Percentiles rank a stretch among this genome's conserved stretches.
These are phyloP conservation scores for Zeuzera pyrina DNA, from an alignment of 2,888 invertebrate species.

Conservation along the genomic window DNA sequence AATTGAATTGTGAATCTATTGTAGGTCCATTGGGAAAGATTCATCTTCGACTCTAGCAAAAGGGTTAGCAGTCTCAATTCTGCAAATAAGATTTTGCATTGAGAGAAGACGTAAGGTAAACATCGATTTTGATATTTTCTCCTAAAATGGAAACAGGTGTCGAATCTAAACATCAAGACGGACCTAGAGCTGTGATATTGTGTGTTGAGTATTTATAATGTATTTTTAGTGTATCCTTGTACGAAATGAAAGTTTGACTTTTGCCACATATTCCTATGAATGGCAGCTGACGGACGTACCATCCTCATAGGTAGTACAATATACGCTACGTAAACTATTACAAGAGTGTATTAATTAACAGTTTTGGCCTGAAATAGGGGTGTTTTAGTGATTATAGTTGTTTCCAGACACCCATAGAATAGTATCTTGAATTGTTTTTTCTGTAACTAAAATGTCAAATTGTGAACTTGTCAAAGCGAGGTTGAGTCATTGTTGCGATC, in stretches of 20 bases:
- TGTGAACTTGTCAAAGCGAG: slow-evolving; percentile 67
- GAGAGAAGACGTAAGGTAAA: slow-evolving; percentile 72
- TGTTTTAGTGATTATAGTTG: slow-evolving; percentile 22
- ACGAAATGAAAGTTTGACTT: slow-evolving; percentile 73
- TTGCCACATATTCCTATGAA: slow-evolving; percentile 74
- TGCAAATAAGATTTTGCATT: slow-evolving; percentile 71
- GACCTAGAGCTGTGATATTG: slow-evolving; percentile 29
- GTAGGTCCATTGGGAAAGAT: slow-evolving; percentile 62
- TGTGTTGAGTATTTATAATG: slow-evolving; percentile 55
- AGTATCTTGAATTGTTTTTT: slow-evolving; percentile 55
- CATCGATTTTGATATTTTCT: slow-evolving; percentile 71
- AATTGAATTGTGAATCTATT: slow-evolving; percentile 68
- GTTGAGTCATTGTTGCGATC: slow-evolving; percentile 68
- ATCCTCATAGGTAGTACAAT: slow-evolving; percentile 56
- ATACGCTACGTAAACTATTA: slow-evolving; percentile 50
- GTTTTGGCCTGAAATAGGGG: slow-evolving; percentile 22
- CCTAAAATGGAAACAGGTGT: slow-evolving; percentile 47
- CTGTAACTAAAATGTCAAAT: slow-evolving; percentile 62
- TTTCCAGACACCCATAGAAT: slow-evolving; percentile 37
- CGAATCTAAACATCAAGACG: slow-evolving; percentile 32
- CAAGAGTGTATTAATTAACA: slow-evolving; percentile 31
- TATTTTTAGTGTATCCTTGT: slow-evolving; percentile 73
- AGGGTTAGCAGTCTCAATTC: slow-evolving; percentile 70
- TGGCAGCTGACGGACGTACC: slow-evolving; percentile 70
- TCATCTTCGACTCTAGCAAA: slow-evolving; percentile 63